A percentile compares a stretch with the other conserved stretches of the same genome.
Evolutionary conservation across 2,888 invertebrate genomes (phyloP).

Genomic region (Leptopterna dolabrata): DNA sequence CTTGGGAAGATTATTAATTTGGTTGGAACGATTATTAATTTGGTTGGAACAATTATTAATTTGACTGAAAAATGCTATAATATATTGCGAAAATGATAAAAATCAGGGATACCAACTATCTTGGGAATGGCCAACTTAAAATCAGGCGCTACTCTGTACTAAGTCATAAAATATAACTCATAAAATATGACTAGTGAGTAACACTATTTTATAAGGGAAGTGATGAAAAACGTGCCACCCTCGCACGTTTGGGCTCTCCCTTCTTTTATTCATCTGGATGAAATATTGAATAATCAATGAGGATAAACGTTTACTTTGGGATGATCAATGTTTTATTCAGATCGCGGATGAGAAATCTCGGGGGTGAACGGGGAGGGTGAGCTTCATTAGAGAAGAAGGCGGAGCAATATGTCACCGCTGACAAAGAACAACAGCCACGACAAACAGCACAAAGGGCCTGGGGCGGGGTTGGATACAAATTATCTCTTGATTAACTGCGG

Average conservation of each 20-base stretch:
- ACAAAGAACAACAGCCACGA: conserved; percentile 4
- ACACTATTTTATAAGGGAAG: not conserved
- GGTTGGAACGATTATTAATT: too few relatives aligned
- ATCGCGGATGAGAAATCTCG: conserved; percentile 16
- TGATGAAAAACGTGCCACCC: not conserved
- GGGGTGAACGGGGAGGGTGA: not conserved
- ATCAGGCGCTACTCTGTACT: too few relatives aligned
- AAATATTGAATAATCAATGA: conserved; percentile 31
- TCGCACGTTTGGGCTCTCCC: not conserved
- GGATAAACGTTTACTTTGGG: conserved; percentile 30
- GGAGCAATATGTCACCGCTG: conserved; percentile 27
- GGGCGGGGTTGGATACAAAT: conserved; percentile 16
- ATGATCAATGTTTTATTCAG: conserved; percentile 35
- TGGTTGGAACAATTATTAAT: too few relatives aligned
- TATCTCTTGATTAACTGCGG: conserved; percentile 20
- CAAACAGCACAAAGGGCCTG: not conserved
- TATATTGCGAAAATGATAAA: too few relatives aligned
- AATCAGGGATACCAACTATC: too few relatives aligned
- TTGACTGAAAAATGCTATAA: too few relatives aligned
- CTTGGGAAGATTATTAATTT: too few relatives aligned
- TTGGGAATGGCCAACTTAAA: too few relatives aligned
- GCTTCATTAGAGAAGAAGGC: conserved; percentile 18
- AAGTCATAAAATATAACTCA: too few relatives aligned
- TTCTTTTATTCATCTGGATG: not conserved
- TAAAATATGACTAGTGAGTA: not conserved